Conservation (phyloP, 2,797 vertebrate species). For the Myoxocephalus aenaeus region DNA sequence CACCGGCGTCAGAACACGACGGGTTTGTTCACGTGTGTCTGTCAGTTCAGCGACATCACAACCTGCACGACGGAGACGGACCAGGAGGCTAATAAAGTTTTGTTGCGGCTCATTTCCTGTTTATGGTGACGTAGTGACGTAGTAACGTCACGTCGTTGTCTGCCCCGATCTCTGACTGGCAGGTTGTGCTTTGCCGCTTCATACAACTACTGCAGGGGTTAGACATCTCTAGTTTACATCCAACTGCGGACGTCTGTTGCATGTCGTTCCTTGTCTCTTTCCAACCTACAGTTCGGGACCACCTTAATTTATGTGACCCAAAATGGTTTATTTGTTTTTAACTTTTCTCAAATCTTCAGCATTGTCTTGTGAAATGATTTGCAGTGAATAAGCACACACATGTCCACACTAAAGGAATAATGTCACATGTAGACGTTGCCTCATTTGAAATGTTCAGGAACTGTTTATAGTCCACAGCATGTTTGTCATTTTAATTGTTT, state of each 20-base stretch:
- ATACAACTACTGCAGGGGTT: too few relatives aligned
- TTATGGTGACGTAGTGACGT: not conserved
- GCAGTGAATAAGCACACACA: not conserved
- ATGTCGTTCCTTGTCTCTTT: too few relatives aligned
- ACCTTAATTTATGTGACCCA: too few relatives aligned
- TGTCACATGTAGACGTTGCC: not conserved
- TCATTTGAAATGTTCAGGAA: not conserved
- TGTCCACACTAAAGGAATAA: not conserved
- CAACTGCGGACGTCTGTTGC: too few relatives aligned
- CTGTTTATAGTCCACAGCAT: too few relatives aligned
- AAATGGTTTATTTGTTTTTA: not conserved
- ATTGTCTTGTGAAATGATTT: not conserved
- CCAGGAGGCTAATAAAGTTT: slow-evolving; percentile 49
- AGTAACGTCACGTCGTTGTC: fast-evolving
- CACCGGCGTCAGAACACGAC: not conserved
- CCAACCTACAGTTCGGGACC: too few relatives aligned
- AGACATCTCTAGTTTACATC: too few relatives aligned
- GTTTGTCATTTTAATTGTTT: too few relatives aligned
- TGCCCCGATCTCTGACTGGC: not conserved
- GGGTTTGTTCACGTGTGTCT: not conserved
- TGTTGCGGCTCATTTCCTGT: slow-evolving; percentile 52
- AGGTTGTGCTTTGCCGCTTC: slow-evolving; percentile 19
- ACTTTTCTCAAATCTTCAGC: not conserved
- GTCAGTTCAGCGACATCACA: not conserved
- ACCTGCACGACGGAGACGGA: not conserved